phyloP scores from a whole-genome alignment of 2,888 invertebrate species.

The Idaea dimidiata region DNA sequence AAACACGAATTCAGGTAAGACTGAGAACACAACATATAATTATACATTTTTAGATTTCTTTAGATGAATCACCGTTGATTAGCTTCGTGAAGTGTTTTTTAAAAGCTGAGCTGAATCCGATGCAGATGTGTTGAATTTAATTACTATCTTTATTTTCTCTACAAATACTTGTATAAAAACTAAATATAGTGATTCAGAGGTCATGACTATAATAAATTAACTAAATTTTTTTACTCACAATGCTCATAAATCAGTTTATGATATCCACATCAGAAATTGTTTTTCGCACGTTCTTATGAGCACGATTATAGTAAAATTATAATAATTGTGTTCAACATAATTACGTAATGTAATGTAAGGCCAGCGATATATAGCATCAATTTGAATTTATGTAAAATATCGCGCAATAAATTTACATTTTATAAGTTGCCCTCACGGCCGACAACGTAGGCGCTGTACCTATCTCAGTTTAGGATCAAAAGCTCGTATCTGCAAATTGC shows the following conservation, averaged over 20 bases:
- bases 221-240: constrained; percentile 42
- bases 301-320: constrained; percentile 78
- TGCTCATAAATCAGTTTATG: constrained; percentile 66
- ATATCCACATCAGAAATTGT: constrained; percentile 66
- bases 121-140: constrained; percentile 75
- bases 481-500: constrained; percentile 60
- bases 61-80: constrained; percentile 78
- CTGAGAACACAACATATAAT: constrained; percentile 69
- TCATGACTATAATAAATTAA: constrained; percentile 45
- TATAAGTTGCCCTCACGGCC: constrained; percentile 64
- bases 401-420: constrained; percentile 78
- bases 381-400: constrained; percentile 79
- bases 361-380: constrained; percentile 68
- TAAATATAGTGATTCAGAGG: constrained; percentile 38
- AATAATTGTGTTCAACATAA: constrained; percentile 75
- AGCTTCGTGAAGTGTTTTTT: constrained; percentile 50
- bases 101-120: constrained; percentile 55
- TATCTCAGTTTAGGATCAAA: constrained; percentile 74
- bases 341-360: constrained; percentile 74
- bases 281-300: constrained; percentile 77
- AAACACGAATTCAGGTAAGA: constrained; percentile 69
- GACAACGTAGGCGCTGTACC: constrained; percentile 61
- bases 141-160: constrained; percentile 43
- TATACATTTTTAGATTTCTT: constrained; percentile 68
- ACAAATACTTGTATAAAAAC: constrained; percentile 38